Base-by-base conservation (phyloP, 1,140 invertebrate species). In the Caenorhabditis tropicalis region DNA sequence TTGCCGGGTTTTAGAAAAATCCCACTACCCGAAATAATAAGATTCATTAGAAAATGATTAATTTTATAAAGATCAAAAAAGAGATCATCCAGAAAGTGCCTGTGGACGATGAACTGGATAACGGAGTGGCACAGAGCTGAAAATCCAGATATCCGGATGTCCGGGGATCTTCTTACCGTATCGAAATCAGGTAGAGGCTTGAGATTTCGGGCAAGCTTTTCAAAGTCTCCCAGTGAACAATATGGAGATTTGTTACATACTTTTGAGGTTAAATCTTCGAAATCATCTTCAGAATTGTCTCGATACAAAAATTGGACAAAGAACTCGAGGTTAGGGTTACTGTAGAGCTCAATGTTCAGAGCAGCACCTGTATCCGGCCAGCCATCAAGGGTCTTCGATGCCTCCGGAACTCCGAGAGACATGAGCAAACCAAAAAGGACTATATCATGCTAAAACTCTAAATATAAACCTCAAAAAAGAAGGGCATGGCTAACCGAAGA, bases 381-480 rank as follows among this genome's bases (percentile, higher is more conserved):
- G 33, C 65, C 65, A 15, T 74, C 65, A 5, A 43, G 19, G 9
- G 65, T 43, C 15, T 43, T 74, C n/a, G 43, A 33, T 1, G 19
- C 4, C 24, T 74, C 36, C 24, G 29, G 19, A 6, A 43, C 9
- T 5, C 65, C 65, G 1, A 74, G 21, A 10, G 65, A 4, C 19
- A 74, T n/a, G n/a, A 74, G 65, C 1, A 74, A 6, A 46, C 36
- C 36, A 19, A 43, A 74, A n/a, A 74, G 16, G 10, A 43, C 21
- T 2, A 43, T n/a, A 15, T 74, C 65, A 36, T 74, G 65, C 65
- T 74, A 36, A 31, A 74, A 74, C n/a, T n/a, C n/a, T n/a, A n/a
- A n/a, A n/a, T n/a, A n/a, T n/a, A n/a, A n/a, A n/a, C n/a, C n/a
- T n/a, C n/a, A n/a, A n/a, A n/a, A n/a, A n/a, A n/a, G n/a, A n/a